A percentile compares a stretch with the other conserved stretches of the same genome.
Conservation (phyloP, 2,888 invertebrate species). For the Dryocosmus kuriphilus region DNA sequence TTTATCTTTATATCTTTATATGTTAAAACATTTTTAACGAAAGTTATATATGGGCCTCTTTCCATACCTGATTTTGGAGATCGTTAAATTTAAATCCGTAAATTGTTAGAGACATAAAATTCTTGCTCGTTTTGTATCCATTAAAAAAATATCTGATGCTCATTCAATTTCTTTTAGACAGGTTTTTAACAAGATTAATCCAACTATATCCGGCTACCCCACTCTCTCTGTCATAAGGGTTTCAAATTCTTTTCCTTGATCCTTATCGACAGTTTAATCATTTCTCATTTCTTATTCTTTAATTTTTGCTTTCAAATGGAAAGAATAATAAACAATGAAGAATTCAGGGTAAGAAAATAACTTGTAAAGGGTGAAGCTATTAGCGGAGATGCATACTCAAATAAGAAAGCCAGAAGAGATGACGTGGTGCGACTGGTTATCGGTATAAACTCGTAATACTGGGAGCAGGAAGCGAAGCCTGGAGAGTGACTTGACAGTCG, state of each 20-base stretch:
- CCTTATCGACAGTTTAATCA: slow-evolving; percentile 5
- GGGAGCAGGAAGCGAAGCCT: slow-evolving; percentile 67
- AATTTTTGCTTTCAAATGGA: slow-evolving; percentile 35
- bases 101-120: not conserved
- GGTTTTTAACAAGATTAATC: not conserved
- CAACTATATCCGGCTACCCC: not conserved
- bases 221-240: not conserved
- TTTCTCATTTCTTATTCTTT: slow-evolving; percentile 5
- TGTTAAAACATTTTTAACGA: not conserved
- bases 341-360: slow-evolving; percentile 13
- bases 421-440: slow-evolving; percentile 54
- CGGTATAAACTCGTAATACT: slow-evolving; percentile 63
- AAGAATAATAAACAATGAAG: slow-evolving; percentile 12
- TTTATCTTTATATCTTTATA: not conserved
- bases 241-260: not conserved
- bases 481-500: slow-evolving; percentile 65
- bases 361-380: slow-evolving; percentile 9
- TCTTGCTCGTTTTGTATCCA: not conserved
- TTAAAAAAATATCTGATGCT: not conserved
- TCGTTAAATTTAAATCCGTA: not conserved
- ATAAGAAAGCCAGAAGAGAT: slow-evolving; percentile 51
- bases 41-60: not conserved
- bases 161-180: not conserved
- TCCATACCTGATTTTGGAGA: not conserved
- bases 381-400: slow-evolving; percentile 42